Evolutionary conservation across 2,797 vertebrate genomes (phyloP).

Genomic region (Trachurus trachurus): DNA sequence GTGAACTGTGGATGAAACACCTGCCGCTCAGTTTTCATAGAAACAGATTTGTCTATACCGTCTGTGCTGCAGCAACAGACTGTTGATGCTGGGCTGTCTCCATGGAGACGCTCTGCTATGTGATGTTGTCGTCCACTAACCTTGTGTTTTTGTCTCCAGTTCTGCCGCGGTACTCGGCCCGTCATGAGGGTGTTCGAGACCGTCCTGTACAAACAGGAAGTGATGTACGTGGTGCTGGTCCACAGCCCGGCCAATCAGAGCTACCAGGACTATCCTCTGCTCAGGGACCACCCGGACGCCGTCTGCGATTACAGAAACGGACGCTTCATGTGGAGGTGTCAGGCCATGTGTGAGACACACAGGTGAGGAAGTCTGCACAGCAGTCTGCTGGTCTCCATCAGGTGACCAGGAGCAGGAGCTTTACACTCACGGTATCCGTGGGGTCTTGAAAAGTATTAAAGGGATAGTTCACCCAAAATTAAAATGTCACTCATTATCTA

Average conservation of each 20-base stretch:
- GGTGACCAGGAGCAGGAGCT: too few species aligned
- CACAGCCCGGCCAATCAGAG: slow-evolving; percentile 46
- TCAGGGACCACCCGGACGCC: slow-evolving; percentile 5
- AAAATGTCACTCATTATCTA: too few species aligned
- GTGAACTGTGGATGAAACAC: too few species aligned
- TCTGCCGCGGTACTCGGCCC: slow-evolving; percentile 36
- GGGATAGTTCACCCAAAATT: too few species aligned
- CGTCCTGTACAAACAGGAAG: slow-evolving; percentile 53
- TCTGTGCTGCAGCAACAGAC: too few species aligned
- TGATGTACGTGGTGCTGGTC: slow-evolving; percentile 65
- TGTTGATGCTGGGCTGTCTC: too few species aligned
- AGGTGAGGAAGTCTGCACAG: neutral
- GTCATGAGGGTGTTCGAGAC: slow-evolving; percentile 54
- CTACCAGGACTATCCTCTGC: slow-evolving; percentile 18
- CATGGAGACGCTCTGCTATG: too few species aligned
- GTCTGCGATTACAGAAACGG: slow-evolving; percentile 53
- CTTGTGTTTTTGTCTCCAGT: slow-evolving; percentile 25
- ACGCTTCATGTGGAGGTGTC: slow-evolving; percentile 63
- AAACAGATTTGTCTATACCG: too few species aligned
- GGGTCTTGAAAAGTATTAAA: too few species aligned
- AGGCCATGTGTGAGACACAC: slow-evolving; percentile 72
- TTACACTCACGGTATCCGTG: too few species aligned
- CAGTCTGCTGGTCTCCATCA: too few species aligned
- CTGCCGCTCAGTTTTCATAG: too few species aligned
- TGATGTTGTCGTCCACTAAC: neutral